These are phyloP conservation scores for Podiceps cristatus DNA, from an alignment of 2,113 vertebrate species.

Conservation along the genomic window DNA sequence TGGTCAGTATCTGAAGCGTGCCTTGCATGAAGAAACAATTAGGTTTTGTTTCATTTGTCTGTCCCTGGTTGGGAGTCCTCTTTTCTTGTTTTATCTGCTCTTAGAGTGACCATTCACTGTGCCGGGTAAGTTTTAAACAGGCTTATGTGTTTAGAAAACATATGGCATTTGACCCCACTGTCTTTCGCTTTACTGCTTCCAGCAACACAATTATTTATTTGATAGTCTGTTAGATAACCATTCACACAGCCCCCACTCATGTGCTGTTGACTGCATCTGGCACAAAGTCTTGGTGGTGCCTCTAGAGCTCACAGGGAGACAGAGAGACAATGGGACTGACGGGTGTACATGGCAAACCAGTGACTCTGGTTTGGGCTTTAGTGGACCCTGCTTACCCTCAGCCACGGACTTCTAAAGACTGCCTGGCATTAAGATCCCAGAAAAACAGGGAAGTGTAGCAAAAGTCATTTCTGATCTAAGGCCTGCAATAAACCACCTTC, in stretches of 20 bases:
- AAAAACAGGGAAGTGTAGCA: background rate
- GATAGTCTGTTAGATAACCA: background rate
- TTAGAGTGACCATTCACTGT: background rate
- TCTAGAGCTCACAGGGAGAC: background rate
- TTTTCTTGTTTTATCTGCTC: background rate
- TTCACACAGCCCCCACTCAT: background rate
- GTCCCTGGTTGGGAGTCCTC: background rate
- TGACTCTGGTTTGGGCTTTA: background rate
- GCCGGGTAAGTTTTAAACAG: background rate
- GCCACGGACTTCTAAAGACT: background rate
- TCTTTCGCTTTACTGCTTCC: background rate
- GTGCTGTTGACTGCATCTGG: background rate
- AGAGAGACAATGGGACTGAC: background rate
- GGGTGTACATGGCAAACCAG: background rate
- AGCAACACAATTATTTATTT: background rate
- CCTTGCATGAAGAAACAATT: background rate
- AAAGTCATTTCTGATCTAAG: background rate
- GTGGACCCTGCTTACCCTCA: background rate
- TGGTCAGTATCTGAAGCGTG: background rate
- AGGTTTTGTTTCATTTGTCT: background rate
- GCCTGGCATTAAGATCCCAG: background rate
- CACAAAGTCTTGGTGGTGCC: background rate
- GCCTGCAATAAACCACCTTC: background rate
- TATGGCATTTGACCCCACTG: background rate
- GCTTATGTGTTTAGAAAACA: background rate